Conservation (phyloP, 2,113 vertebrate species). For the Gymnogyps californianus region DNA sequence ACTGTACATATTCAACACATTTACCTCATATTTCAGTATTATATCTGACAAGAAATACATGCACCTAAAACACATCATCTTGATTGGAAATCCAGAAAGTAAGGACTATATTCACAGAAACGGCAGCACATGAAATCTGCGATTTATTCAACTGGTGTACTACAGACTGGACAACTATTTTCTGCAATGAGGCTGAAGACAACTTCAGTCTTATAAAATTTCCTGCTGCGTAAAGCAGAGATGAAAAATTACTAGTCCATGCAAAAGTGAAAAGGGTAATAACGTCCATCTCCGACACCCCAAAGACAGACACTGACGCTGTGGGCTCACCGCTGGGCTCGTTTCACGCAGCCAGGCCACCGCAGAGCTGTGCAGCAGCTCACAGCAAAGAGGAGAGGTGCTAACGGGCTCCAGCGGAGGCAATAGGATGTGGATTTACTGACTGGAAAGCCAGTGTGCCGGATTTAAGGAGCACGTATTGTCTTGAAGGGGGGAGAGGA, state of each 20-base stretch:
- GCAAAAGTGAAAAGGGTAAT: neutral
- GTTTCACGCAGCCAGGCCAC: neutral
- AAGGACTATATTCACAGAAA: neutral
- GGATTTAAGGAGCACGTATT: neutral
- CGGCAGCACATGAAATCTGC: neutral
- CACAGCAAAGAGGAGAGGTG: too few species aligned
- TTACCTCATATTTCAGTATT: neutral
- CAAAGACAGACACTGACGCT: neutral
- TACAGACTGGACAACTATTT: neutral
- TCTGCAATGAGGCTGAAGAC: neutral
- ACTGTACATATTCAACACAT: too few species aligned
- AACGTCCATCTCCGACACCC: neutral
- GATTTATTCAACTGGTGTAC: neutral
- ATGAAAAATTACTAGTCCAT: neutral
- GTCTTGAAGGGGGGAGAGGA: neutral
- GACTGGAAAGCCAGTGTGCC: neutral
- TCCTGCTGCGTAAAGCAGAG: neutral
- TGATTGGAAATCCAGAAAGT: neutral
- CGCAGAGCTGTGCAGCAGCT: neutral
- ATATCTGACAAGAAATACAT: neutral
- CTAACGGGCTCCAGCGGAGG: accelerated
- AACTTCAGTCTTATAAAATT: neutral
- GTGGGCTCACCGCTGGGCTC: accelerated
- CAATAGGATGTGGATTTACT: accelerated
- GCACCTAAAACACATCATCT: neutral